Conservation (phyloP, 30 jellyfish, hydroid and myxozoan genomes). For the Rhopilema esculentum region DNA sequence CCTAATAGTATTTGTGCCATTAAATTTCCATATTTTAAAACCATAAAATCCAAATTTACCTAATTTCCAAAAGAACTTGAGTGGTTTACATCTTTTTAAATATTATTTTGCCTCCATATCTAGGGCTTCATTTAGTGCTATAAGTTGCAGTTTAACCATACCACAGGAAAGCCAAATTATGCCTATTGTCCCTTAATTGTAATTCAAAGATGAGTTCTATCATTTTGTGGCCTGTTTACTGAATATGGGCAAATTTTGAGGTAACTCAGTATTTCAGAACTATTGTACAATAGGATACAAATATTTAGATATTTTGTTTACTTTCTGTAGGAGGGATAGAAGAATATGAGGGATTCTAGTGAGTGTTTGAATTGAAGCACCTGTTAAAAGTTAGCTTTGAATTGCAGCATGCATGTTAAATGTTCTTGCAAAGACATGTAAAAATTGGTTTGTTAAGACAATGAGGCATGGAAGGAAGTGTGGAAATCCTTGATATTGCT, state of each 20-base stretch:
- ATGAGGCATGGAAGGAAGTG: constrained; percentile 52
- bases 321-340: neutral
- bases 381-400: neutral
- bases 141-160: too few relatives aligned
- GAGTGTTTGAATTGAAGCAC: neutral
- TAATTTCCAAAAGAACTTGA: too few relatives aligned
- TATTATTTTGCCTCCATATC: too few relatives aligned
- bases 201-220: neutral
- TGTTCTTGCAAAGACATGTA: neutral
- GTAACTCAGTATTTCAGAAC: neutral
- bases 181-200: too few relatives aligned
- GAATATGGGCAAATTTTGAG: neutral
- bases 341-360: too few relatives aligned
- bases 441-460: neutral
- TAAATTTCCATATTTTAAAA: too few relatives aligned
- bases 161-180: too few relatives aligned
- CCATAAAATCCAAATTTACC: too few relatives aligned
- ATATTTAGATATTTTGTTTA: neutral
- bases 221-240: neutral
- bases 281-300: neutral
- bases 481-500: constrained; percentile 84
- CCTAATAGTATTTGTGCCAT: too few relatives aligned
- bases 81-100: too few relatives aligned
- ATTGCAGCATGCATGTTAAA: neutral
- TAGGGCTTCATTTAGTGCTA: too few relatives aligned